Conservation (phyloP, 2,113 vertebrate genomes). For the Cephalopterus ornatus region DNA sequence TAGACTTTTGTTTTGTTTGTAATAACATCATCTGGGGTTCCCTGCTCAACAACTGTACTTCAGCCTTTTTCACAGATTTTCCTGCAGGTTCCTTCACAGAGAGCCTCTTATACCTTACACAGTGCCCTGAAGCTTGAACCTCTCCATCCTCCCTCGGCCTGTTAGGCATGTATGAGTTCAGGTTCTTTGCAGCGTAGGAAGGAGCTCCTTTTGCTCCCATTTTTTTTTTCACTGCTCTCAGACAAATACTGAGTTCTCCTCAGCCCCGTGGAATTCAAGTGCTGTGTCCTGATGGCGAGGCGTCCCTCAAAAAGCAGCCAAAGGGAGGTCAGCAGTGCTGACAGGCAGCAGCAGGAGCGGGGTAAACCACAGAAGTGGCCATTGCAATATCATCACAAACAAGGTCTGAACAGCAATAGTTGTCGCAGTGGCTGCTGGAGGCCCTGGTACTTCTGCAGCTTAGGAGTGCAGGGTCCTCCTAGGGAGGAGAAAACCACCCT, state of each 20-base stretch:
- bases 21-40: background rate
- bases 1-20: background rate
- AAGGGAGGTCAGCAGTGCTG: background rate
- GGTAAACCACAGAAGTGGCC: background rate
- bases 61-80: background rate
- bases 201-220: background rate
- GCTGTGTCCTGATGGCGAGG: rapidly evolving
- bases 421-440: background rate
- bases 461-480: background rate
- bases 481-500: background rate
- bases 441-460: background rate
- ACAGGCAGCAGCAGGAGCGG: background rate
- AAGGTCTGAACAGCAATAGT: background rate
- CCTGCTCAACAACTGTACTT: background rate
- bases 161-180: rapidly evolving
- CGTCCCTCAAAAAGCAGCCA: background rate
- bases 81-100: background rate
- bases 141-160: background rate
- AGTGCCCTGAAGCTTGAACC: background rate
- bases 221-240: background rate
- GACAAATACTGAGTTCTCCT: background rate
- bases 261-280: background rate
- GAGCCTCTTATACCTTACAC: background rate
- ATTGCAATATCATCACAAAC: background rate
- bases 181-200: background rate